Evolutionary conservation across 2,113 vertebrate species (phyloP), one percentile per base, ranked within the genome.

Genomic region (Hippocampus mohnikei): DNA sequence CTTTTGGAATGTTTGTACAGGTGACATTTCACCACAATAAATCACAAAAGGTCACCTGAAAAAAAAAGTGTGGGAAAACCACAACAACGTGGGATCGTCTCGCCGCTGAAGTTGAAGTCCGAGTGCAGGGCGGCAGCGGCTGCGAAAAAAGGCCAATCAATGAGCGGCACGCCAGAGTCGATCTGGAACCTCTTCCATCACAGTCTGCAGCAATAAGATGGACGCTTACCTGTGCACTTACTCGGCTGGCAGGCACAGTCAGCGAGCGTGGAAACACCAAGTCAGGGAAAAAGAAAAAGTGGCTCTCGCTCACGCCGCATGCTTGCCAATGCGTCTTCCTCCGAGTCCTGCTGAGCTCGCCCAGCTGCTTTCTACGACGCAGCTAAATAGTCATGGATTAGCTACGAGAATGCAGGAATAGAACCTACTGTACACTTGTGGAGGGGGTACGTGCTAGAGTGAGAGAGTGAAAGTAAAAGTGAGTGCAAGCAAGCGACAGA

Each of bases 161-260:
- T 81, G 80, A 74, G 41, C 72, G 74, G 41, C 77, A 70, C 11
- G 83, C 89, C 90, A 80, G 77, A 78, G 74, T 74, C 64, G 65
- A 86, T 90, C 70, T 72, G 78, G 79, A 78, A 69, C 68, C 79
- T 85, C 80, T 66, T 87, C 87, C 77, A 83, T 91, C 90, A 88
- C 72, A 70, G 87, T 89, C 88, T 59, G 67, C 78, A 73, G 75
- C 87, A 83, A 87, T 91, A 81, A 80, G 59, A 70, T 69, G 69
- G 65, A 62, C 77, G 82, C 87, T 90, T 87, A 91, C 84, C 88
- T 88, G 84, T 87, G 87, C 89, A 87, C 85, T 87, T 86, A 88
- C 87, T 86, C 82, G 62, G 74, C 81, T 83, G 76, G 71, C 68
- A 33, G 78, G 37, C 68, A 81, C 79, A 87, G 68, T 85, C 85